Conservation (phyloP, 2,113 vertebrate genomes). For the Thermophis baileyi region DNA sequence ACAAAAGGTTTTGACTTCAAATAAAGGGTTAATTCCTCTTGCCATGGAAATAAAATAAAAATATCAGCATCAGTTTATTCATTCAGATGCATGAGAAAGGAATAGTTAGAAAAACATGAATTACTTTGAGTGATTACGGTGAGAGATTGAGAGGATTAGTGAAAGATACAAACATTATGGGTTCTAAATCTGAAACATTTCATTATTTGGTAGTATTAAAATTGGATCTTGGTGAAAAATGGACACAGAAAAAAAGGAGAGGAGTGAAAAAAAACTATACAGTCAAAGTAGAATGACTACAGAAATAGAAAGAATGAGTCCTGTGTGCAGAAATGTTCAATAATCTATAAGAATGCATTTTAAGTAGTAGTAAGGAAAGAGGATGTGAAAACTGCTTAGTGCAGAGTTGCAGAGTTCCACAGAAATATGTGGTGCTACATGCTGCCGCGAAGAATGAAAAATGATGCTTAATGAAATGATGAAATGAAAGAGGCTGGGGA, state of each 20-base stretch:
- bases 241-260: background rate
- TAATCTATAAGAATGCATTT: background rate
- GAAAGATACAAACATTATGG: background rate
- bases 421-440: background rate
- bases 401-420: background rate
- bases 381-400: background rate
- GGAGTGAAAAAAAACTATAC: background rate
- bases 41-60: background rate
- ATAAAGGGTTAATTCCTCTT: background rate
- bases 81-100: background rate
- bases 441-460: background rate
- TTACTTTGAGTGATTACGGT: background rate
- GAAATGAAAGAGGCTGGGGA: background rate
- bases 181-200: background rate
- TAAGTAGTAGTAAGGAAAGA: background rate
- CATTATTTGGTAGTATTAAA: background rate
- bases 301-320: background rate
- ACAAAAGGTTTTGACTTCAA: background rate
- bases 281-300: background rate
- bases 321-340: background rate
- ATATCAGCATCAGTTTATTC: background rate
- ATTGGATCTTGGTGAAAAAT: background rate
- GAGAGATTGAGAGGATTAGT: background rate
- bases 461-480: background rate
- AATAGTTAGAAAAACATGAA: background rate